A percentile compares a stretch with the other conserved stretches of the same genome.
phyloP scores from a whole-genome alignment of 2,797 vertebrate genomes.

The Falco concolor region DNA sequence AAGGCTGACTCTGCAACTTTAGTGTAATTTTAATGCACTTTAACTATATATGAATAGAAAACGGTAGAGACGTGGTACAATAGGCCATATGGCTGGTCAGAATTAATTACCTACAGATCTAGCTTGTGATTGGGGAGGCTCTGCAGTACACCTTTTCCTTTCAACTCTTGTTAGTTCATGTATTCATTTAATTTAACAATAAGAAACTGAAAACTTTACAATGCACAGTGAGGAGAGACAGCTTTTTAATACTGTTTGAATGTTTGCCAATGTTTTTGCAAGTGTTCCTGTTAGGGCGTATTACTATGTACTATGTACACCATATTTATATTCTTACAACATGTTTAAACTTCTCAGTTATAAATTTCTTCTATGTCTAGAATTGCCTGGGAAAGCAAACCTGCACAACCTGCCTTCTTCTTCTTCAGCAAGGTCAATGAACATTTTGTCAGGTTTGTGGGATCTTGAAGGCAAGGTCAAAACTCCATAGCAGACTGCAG shows the following conservation, averaged over 20 bases:
- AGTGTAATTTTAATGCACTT: background rate
- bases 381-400: conserved; percentile 40
- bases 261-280: conserved; percentile 44
- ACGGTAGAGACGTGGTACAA: background rate
- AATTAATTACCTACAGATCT: background rate
- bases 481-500: background rate
- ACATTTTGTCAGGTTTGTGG: conserved; percentile 53
- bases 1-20: background rate
- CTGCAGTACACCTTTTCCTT: background rate
- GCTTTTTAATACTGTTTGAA: background rate
- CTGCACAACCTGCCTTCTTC: conserved; percentile 54
- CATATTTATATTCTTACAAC: conserved; percentile 53
- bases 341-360: conserved; percentile 54
- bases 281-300: conserved; percentile 31
- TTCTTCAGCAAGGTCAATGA: conserved; percentile 22
- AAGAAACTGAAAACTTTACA: background rate
- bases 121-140: background rate
- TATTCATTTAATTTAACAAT: background rate
- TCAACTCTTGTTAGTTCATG: background rate
- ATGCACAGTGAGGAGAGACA: background rate
- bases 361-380: conserved; percentile 12
- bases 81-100: background rate
- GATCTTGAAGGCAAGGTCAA: conserved; percentile 36
- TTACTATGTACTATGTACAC: conserved; percentile 8
- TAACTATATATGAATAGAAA: background rate